Conservation (phyloP, 2,888 invertebrate genomes). For the Sarcophaga subvicina region DNA sequence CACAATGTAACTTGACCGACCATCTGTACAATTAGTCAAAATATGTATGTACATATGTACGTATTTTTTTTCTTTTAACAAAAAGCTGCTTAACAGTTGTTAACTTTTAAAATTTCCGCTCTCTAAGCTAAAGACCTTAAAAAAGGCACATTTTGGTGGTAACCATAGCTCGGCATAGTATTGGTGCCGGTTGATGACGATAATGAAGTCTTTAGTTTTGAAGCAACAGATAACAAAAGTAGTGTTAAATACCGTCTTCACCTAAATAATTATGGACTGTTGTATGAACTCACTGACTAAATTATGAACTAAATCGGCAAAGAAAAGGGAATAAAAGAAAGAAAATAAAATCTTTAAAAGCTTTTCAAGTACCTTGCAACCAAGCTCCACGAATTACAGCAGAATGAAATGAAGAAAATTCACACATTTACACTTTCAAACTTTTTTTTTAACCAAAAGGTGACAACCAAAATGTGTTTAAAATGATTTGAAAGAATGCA, state of each 20-base stretch:
- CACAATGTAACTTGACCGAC: background rate
- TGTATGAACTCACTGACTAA: background rate
- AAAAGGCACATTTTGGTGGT: background rate
- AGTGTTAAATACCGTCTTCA: constrained; percentile 50
- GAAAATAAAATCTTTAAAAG: background rate
- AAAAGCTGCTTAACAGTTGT: background rate
- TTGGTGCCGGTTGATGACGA: background rate
- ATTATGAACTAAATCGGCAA: background rate
- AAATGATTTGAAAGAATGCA: constrained; percentile 18
- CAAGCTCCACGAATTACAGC: constrained; percentile 34
- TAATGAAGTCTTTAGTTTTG: constrained; percentile 34
- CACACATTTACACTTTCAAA: constrained; percentile 8
- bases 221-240: constrained; percentile 20
- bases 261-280: constrained; percentile 38
- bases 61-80: background rate
- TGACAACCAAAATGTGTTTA: constrained; percentile 56
- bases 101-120: background rate
- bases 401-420: too few relatives aligned
- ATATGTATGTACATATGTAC: background rate
- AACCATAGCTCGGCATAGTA: too few relatives aligned
- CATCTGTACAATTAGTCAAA: constrained; percentile 38
- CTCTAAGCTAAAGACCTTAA: too few relatives aligned
- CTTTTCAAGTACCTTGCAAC: background rate
- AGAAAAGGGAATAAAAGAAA: constrained; percentile 12
- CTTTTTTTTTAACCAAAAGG: constrained; percentile 27